Base-by-base conservation (phyloP, 2,888 invertebrate genomes). In the Aproaerema taeniolella region DNA sequence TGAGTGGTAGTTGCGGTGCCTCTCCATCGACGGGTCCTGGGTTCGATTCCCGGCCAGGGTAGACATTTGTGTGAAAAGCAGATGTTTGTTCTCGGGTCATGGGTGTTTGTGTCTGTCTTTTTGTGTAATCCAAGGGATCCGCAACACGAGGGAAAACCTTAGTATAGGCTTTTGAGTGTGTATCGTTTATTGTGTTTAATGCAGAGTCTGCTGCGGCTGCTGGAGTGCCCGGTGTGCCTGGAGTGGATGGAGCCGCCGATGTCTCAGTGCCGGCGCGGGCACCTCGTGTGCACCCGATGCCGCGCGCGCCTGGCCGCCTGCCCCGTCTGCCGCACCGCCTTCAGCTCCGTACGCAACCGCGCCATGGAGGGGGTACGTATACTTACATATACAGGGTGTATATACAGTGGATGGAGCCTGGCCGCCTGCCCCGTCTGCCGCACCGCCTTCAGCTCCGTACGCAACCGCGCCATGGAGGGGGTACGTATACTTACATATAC, bases 171-270 rank as follows among this genome's bases (percentile, higher is more conserved):
- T n/a, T n/a, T n/a, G n/a, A n/a, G n/a, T n/a, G n/a, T n/a, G n/a
- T n/a, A n/a, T n/a, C n/a, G n/a, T n/a, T n/a, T n/a, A n/a, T n/a
- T n/a, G n/a, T n/a, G n/a, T n/a, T 20, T 20, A 7, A 20, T 20
- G 20, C 50, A 87, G 83, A 74, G 67, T 46, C 57, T 83, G 51
- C 71, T 87, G 15, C 73, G 83, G 0, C 57, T 85, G 53, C 68
- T 91, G 56, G 91, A 91, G 60, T 91, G 91, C 50, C 91, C 91
- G 12, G 88, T 91, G 50, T 91, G 91, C 65, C 73, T 90, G 58
- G 91, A 91, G 58, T 88, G 88, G 67, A 89, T 90, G 70, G 80
- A 82, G 57, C 88, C 90, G 36, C 90, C 91, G 14, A 88, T 91
- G 48, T 76, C 87, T 43, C 90, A 91, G 67, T 91, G 91, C 63